phyloP scores from a whole-genome alignment of 2,888 invertebrate species.

The Tipula helvola region DNA sequence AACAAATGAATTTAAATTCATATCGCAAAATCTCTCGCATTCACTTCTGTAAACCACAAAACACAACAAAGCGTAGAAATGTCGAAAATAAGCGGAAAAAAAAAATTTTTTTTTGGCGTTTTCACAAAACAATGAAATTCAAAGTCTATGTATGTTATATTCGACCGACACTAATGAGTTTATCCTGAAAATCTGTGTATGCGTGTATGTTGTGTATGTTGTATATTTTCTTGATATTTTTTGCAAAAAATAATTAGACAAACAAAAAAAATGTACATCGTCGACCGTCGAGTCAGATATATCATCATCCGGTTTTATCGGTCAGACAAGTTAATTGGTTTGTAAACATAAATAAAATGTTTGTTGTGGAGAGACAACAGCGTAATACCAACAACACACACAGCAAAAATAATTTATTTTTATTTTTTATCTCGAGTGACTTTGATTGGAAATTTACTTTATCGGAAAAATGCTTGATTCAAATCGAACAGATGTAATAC shows the following conservation, averaged over 20 bases:
- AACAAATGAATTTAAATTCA: neutral
- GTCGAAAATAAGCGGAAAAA: neutral
- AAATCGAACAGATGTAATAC: neutral
- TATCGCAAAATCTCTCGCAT: neutral
- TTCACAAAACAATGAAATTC: neutral
- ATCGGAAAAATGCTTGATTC: neutral
- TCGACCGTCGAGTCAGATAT: neutral
- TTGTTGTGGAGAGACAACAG: neutral
- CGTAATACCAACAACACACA: too few species aligned
- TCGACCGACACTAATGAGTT: neutral
- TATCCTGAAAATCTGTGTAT: neutral
- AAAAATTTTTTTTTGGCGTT: neutral
- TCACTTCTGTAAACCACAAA: neutral
- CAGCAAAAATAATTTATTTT: too few species aligned
- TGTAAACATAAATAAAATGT: neutral
- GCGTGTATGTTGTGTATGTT: neutral
- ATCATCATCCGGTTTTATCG: neutral
- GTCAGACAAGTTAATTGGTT: slow-evolving; percentile 4
- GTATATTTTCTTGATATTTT: neutral
- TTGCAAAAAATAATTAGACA: neutral
- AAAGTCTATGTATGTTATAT: neutral
- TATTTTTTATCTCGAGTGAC: neutral
- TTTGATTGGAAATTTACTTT: neutral
- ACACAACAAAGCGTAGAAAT: neutral
- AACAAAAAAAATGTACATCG: neutral